phyloP scores from a whole-genome alignment of 2,888 invertebrate genomes.

The Theretra japonica region DNA sequence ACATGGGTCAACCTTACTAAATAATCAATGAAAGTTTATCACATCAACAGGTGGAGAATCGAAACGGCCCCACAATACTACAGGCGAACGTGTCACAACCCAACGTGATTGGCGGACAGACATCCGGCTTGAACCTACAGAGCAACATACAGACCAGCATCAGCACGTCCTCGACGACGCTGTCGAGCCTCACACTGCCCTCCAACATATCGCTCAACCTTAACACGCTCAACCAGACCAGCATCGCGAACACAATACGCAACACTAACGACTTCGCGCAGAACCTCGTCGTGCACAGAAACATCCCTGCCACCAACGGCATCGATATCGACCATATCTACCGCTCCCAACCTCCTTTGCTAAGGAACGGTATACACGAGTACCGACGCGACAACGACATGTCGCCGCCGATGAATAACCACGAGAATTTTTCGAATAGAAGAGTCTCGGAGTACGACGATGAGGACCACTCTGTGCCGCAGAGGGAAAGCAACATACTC shows the following conservation, averaged over 20 bases:
- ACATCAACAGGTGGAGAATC: conserved; percentile 66
- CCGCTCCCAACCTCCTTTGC: conserved; percentile 52
- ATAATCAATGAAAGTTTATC: conserved; percentile 3
- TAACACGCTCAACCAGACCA: conserved; percentile 61
- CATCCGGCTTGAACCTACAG: conserved; percentile 59
- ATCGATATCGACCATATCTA: conserved; percentile 71
- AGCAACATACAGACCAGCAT: conserved; percentile 57
- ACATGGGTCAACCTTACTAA: not conserved
- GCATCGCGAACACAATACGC: conserved; percentile 64
- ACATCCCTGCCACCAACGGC: conserved; percentile 67
- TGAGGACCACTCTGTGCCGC: conserved; percentile 65
- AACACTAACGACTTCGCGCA: conserved; percentile 69
- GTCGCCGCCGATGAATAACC: conserved; percentile 65
- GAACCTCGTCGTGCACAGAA: conserved; percentile 70
- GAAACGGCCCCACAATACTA: conserved; percentile 69
- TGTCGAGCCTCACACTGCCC: conserved; percentile 63
- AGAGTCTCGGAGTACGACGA: conserved; percentile 77
- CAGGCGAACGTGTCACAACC: conserved; percentile 63
- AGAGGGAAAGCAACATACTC: conserved; percentile 59
- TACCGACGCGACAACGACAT: conserved; percentile 65
- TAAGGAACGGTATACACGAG: conserved; percentile 74
- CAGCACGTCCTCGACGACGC: conserved; percentile 60
- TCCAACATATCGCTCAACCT: conserved; percentile 69
- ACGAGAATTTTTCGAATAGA: conserved; percentile 72
- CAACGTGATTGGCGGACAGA: conserved; percentile 66